Evolutionary conservation across 2,888 invertebrate species (phyloP), one percentile per base, ranked within the genome.

Genomic region (Chydorus sphaericus): DNA sequence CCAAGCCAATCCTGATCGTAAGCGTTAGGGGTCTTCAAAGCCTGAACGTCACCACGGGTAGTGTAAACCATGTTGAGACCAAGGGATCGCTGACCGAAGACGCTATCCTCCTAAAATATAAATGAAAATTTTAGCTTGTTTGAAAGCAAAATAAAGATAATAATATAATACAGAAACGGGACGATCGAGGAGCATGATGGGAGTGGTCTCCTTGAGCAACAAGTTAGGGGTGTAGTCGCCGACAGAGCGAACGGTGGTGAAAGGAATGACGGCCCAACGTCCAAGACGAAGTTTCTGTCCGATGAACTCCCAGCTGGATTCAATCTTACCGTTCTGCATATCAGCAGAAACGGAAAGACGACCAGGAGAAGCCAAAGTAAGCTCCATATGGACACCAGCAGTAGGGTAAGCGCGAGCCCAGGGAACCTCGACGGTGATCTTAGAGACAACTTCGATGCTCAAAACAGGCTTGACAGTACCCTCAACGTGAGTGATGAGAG

Each of bases 361-460:
- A 26, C 57, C 57, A 31, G 57, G 57, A 14, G 55, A 11, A 23
- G 48, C 54, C 8, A 54, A 10, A 18, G 26, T 48, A 16, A 54
- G 48, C 31, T 44, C 31, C 16, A 53, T 29, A 29, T 57, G 54
- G 16, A 57, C 57, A 18, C 57, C 57, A 33, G 48, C 36, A 16
- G 48, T 39, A 4, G 53, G 53, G 20, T 53, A 30, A 18, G 37
- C 39, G 36, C 48, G 28, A 18, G 31, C 33, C 48, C 54, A 57
- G n/a, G 57, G 54, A 14, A 54, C 49, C 28, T 57, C 57, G 29
- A 48, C 29, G 7, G 48, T 44, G 18, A 57, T 44, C 31, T 57
- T 52, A 30, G 48, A 44, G 29, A 16, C 8, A 18, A 57, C 10
- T 26, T 57, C 49, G 31, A 52, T 16, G n/a, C 16, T 26, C 11